Evolutionary conservation across 2,113 vertebrate species (phyloP), one percentile per base, ranked within the genome.

Genomic region (Tupaia tana): DNA sequence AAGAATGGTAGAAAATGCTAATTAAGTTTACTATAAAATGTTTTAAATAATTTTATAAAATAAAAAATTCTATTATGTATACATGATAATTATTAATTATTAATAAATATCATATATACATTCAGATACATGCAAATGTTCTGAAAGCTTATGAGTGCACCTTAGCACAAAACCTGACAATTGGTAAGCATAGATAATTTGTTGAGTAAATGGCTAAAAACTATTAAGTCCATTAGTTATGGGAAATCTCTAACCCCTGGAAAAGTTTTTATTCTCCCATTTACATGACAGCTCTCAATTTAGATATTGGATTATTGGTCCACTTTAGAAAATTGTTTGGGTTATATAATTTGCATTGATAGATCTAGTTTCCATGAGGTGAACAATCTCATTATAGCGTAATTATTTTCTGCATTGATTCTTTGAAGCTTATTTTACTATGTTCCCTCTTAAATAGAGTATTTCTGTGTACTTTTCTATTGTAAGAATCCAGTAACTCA

Each of bases 241-340:
- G 29, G 10, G 14, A 95, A 79, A 63, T 89, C 31, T 91, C 11
- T 93, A 81, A 29, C 3, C 29, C 2, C 7, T 25, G 3, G 25
- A 22, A 77, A 70, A 81, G 3, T 84, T 94, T 78, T 82, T 64
- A 15, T 71, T 91, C 3, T 43, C 3, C 16, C 24, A 69, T 93
- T 77, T 93, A 69, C 4, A 81, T 15, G 25, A 3, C 2, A 81
- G 15, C 6, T 61, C 5, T 66, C 7, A 64, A 22, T 93, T 84
- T 78, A 54, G 5, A 13, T 63, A 73, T 66, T 43, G 2, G 19
- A 59, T 83, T 85, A 89, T 71, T 92, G 64, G 18, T 59, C 18
- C 24, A 70, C 66, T 67, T 82, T 71, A 22, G 52, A 81, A 97
- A 95, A 91, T 86, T 78, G 75, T 87, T 96, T 92, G 74, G 63